Base-by-base conservation (phyloP, 2,888 invertebrate species). In the Galeopsomyia nigrocyanea region DNA sequence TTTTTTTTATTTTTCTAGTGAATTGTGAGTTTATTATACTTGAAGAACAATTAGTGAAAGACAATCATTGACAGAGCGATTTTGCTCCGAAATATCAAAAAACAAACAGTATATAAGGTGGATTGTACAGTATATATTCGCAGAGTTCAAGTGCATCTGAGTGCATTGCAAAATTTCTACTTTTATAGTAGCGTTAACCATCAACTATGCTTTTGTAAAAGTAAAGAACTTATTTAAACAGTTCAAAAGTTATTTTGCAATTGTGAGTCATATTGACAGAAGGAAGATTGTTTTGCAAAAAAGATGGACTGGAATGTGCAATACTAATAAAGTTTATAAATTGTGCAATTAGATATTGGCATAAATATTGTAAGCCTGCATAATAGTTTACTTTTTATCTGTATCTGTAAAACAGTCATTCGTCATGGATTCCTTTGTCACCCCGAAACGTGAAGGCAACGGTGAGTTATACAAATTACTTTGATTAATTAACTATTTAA, bases 371-470 rank as follows among this genome's bases (percentile, higher is more conserved):
- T 56, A 68, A 55, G 16, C 39, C 5, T 13, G 31, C 47, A 46
- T 61, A 58, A 58, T 64, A n/a, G 14, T 46, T 31, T 1, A 14
- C 21, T 17, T 60, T 39, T 53, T 16, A 10, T 46, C 6, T 21
- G 26, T 19, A 56, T 56, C 5, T 13, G 13, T 57, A 21, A 22
- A 0, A 39, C 19, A 31, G 5, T 2, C 49, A 22, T 14, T 46
- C 3, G 51, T 26, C 9, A 75, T 75, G 75, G 75, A 75, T 16
- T 7, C 68, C 6, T 75, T 61, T 49, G 13, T 17, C 3, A 75
- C 69, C 9, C 67, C 64, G 14, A 75, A 75, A 62, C 70, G 75
- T n/a, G 75, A 75, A 51, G 57, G 57, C 22, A 73, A 70, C 70
- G 75, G 75, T 75, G 61, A 75, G 46, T 39, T 9, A 5, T 39